Evolutionary conservation across 1,140 invertebrate genomes (phyloP), one percentile per base, ranked within the genome.

Genomic region (Mizuhopecten yessoensis): DNA sequence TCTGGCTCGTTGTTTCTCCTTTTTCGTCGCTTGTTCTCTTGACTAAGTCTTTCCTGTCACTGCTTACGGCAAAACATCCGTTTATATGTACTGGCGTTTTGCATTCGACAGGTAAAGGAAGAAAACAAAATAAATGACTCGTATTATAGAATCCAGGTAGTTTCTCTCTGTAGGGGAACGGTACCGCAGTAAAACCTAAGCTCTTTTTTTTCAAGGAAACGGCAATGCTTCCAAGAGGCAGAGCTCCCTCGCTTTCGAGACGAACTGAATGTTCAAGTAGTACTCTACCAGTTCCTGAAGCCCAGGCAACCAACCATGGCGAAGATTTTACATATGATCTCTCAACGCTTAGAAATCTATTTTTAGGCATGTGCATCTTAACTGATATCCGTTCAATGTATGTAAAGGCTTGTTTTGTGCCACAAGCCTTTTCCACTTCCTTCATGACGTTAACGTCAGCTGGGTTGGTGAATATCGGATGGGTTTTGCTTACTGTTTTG

Each of bases 21-120:
- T 91, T 92, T n/a, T 92, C 92, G 36, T 92, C 92, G 23, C 57
- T 88, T 29, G 92, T 91, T 42, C 86, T 86, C 10, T 36, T 89
- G 17, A 57, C 20, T 29, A 92, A 33, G n/a, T 88, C 29, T n/a
- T 88, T 86, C 0, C 92, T 88, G 36, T 92, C 90, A 42, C 88
- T 86, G 9, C 88, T 88, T 9, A 92, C 88, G 7, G 92, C 90
- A 91, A 92, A 92, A 49, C 57, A 90, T 45, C 92, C 92, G 49
- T 92, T 92, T 0, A 92, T 88, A 88, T 91, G 88, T 13, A 92
- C 33, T 15, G 90, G 86, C 0, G 89, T 33, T n/a, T 42, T 34
- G 33, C n/a, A 89, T 86, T 91, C 86, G 0, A 89, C 57, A 23
- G 92, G 92, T 29, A 92, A 39, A 33, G 92, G 92, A 34, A 92